These are phyloP conservation scores for Elachura formosa DNA, from an alignment of 2,113 vertebrate species.

Conservation along the genomic window DNA sequence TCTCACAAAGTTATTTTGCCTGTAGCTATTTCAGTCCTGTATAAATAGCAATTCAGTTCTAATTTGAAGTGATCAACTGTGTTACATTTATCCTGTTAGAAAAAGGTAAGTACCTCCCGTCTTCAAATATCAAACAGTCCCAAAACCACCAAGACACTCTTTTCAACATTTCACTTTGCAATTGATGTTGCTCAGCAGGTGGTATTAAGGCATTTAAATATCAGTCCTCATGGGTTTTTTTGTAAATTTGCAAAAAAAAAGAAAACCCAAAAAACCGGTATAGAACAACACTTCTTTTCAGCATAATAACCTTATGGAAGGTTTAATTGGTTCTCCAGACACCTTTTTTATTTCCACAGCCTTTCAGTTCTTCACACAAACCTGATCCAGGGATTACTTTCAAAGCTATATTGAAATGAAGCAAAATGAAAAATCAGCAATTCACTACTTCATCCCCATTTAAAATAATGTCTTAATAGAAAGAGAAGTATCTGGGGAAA, in stretches of 20 bases:
- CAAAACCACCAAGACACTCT: not conserved
- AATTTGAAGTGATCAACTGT: not conserved
- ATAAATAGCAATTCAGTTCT: not conserved
- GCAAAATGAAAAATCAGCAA: slow-evolving; percentile 7
- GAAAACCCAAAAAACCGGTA: not conserved
- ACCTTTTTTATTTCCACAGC: slow-evolving; percentile 6
- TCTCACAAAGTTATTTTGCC: not conserved
- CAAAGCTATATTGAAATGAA: slow-evolving; percentile 21
- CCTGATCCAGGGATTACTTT: not conserved
- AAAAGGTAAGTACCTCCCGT: not conserved
- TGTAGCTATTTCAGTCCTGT: not conserved
- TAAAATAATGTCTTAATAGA: not conserved
- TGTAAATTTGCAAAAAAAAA: not conserved
- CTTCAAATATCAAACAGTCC: slow-evolving; percentile 3
- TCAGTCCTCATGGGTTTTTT: not conserved
- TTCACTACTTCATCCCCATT: not conserved
- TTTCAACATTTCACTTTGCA: not conserved
- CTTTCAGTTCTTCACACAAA: not conserved
- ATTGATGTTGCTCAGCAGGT: slow-evolving; percentile 13
- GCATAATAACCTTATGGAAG: not conserved
- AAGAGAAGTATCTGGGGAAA: not conserved
- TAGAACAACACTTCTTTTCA: not conserved
- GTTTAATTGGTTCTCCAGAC: slow-evolving; percentile 54
- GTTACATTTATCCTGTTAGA: not conserved
- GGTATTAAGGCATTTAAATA: not conserved